These are phyloP conservation scores for Conistra vaccinii DNA, from an alignment of 2,888 invertebrate species.

Conservation along the genomic window DNA sequence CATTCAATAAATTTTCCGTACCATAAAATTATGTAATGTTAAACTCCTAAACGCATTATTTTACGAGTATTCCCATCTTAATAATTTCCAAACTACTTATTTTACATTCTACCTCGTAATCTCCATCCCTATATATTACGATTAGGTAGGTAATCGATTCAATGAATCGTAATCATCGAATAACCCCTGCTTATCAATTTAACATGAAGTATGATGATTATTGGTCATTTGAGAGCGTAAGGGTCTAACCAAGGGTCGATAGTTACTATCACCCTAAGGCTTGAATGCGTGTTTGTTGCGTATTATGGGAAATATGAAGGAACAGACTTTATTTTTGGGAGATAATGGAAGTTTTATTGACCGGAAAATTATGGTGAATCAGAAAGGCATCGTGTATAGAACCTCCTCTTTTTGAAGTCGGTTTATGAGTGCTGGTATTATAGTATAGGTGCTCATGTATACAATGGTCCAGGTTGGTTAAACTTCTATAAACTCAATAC, in stretches of 20 bases:
- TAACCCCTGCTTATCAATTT: constrained; percentile 66
- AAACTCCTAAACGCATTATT: constrained; percentile 6
- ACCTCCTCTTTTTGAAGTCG: background rate
- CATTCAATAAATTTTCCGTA: background rate
- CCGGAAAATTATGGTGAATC: background rate
- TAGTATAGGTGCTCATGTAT: no score
- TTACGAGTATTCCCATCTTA: constrained; percentile 5
- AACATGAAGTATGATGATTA: constrained; percentile 59
- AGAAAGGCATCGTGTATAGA: background rate
- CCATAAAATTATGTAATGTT: background rate
- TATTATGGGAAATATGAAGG: constrained; percentile 9
- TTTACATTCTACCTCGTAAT: constrained; percentile 24
- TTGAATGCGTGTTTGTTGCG: constrained; percentile 19
- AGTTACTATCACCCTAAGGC: constrained; percentile 41
- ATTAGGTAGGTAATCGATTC: constrained; percentile 53
- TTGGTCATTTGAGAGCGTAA: constrained; percentile 50
- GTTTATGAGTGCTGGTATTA: background rate
- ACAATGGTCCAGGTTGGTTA: no score
- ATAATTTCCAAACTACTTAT: constrained; percentile 49
- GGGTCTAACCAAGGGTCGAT: constrained; percentile 33
- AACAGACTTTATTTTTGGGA: constrained; percentile 1
- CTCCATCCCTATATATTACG: constrained; percentile 2
- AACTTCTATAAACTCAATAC: no score
- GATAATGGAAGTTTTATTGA: constrained; percentile 4
- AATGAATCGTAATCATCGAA: constrained; percentile 43